A percentile compares a stretch with the other conserved stretches of the same genome.
Evolutionary conservation across 1,140 invertebrate species (phyloP).

Genomic region (Leptestheria dahalacensis): DNA sequence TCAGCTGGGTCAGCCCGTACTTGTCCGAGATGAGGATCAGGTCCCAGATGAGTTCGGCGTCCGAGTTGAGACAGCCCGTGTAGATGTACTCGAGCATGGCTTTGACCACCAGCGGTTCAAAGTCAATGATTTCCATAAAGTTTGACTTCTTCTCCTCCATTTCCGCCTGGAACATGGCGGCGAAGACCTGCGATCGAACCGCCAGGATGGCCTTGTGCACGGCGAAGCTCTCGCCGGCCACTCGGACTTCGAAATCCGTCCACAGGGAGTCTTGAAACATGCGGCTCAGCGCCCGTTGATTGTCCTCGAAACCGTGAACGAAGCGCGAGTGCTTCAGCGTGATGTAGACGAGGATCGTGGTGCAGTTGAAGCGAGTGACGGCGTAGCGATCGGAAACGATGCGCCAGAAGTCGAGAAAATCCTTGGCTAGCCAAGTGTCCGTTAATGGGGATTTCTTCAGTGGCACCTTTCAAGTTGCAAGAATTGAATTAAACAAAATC

Average conservation of each 20-base stretch:
- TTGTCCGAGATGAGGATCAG: neutral
- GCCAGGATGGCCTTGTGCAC: slow-evolving; percentile 20
- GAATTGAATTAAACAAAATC: too few relatives aligned
- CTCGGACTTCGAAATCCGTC: slow-evolving; percentile 6
- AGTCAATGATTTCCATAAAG: slow-evolving; percentile 39
- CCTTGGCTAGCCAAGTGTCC: neutral
- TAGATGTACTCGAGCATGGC: slow-evolving; percentile 52
- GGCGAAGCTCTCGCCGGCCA: slow-evolving; percentile 8
- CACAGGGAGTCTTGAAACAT: neutral
- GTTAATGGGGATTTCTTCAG: neutral
- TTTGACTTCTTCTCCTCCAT: slow-evolving; percentile 46
- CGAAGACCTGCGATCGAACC: slow-evolving; percentile 44
- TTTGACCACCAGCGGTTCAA: slow-evolving; percentile 42
- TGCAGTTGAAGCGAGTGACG: neutral
- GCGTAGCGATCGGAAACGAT: neutral
- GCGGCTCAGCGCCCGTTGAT: neutral
- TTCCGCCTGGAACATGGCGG: slow-evolving; percentile 53
- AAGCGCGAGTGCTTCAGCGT: neutral
- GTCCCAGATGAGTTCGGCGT: neutral
- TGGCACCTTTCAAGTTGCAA: too few relatives aligned
- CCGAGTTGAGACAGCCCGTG: slow-evolving; percentile 29
- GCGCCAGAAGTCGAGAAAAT: neutral
- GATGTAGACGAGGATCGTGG: neutral
- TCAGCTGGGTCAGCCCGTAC: neutral
- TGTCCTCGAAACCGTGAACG: neutral